Evolutionary conservation across 2,797 vertebrate genomes (phyloP).

Genomic region (Ceryle rudis): DNA sequence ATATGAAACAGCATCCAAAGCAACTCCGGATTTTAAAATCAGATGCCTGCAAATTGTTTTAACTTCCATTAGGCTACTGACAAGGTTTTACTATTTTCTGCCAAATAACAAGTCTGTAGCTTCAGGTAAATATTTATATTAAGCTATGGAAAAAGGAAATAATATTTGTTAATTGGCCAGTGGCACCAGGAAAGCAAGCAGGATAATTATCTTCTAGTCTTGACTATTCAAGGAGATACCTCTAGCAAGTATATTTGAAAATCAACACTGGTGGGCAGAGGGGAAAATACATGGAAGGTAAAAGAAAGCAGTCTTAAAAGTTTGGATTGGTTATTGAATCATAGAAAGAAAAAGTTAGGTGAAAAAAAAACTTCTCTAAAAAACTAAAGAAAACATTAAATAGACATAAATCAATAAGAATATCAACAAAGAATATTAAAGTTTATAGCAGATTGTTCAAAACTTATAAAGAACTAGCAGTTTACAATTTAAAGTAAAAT

Average conservation of each 20-base stretch:
- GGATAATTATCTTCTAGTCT: neutral
- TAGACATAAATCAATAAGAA: neutral
- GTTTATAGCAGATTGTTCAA: neutral
- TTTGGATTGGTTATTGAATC: neutral
- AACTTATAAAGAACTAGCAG: neutral
- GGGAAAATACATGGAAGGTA: accelerated
- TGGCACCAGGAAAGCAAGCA: neutral
- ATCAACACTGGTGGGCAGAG: neutral
- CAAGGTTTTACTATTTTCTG: neutral
- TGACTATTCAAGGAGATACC: neutral
- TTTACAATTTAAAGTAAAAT: neutral
- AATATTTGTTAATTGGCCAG: neutral
- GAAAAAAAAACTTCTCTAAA: neutral
- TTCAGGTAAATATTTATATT: neutral
- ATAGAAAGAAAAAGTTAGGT: neutral
- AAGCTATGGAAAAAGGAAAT: neutral
- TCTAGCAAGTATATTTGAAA: neutral
- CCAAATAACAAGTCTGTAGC: neutral
- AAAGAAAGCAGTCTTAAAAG: neutral
- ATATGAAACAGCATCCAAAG: neutral
- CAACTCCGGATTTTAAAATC: neutral
- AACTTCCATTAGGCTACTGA: neutral
- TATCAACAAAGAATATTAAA: neutral
- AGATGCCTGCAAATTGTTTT: neutral
- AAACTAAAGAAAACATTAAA: neutral